A percentile compares a stretch with the other conserved stretches of the same genome.
phyloP scores from a whole-genome alignment of 1,140 invertebrate species.

The Acromyrmex echinatior region DNA sequence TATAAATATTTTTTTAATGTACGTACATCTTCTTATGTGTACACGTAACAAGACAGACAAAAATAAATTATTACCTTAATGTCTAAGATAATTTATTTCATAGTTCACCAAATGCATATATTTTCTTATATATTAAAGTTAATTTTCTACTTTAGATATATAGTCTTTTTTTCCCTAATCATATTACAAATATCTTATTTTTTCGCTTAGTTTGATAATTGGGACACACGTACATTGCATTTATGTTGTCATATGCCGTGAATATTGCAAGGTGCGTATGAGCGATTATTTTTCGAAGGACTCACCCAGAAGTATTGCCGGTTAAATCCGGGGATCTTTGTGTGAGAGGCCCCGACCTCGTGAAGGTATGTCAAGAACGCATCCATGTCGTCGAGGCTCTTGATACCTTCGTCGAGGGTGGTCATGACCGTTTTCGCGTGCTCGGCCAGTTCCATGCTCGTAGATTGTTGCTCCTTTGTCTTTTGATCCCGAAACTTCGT shows the following conservation, averaged over 20 bases:
- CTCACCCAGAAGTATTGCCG: conserved; percentile 95
- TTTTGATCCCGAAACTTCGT: conserved; percentile 92
- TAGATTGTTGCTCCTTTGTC: conserved; percentile 93
- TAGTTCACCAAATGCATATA: not conserved
- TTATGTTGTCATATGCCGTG: not conserved
- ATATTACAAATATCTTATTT: conserved; percentile 25
- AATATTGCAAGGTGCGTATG: not conserved
- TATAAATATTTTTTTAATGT: not conserved
- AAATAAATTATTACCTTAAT: not conserved
- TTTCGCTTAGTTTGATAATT: conserved; percentile 28
- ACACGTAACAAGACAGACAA: not conserved
- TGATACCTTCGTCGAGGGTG: conserved; percentile 95
- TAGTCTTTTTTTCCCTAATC: not conserved
- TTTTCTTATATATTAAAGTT: not conserved
- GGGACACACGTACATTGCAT: not conserved
- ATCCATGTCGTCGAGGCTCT: conserved; percentile 94
- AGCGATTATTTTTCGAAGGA: conserved; percentile 43
- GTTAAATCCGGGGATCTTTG: conserved; percentile 94
- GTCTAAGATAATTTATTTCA: not conserved
- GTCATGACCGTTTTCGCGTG: conserved; percentile 96
- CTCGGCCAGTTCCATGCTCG: conserved; percentile 93
- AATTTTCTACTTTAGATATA: not conserved
- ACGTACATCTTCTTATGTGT: not conserved
- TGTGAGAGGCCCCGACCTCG: conserved; percentile 93
- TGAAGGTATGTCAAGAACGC: conserved; percentile 94